Conservation (phyloP, 2,113 vertebrate species). For the Mesembrinibis cayennensis region DNA sequence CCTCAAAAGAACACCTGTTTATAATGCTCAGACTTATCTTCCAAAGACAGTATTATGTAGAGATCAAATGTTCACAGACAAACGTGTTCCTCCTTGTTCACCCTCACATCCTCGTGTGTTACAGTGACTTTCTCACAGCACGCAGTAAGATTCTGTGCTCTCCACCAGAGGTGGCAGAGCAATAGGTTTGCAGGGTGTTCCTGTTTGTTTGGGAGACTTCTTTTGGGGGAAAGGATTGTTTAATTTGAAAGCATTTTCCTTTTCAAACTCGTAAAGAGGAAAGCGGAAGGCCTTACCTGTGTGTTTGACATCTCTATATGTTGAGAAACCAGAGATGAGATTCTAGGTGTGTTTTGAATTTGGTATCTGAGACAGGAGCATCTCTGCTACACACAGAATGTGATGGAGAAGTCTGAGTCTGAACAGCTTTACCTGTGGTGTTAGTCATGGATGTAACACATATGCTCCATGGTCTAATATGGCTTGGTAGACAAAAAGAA, state of each 20-base stretch:
- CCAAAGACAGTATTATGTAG: constrained; percentile 28
- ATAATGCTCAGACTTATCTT: constrained; percentile 42
- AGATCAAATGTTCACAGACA: constrained; percentile 37
- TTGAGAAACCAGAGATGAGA: neutral
- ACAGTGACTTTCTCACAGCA: neutral
- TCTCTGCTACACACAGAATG: neutral
- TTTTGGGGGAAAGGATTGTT: neutral
- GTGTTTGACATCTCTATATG: neutral
- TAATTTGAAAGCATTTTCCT: neutral
- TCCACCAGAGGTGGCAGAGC: neutral
- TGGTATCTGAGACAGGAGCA: neutral
- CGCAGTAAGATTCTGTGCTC: neutral
- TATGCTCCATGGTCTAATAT: neutral
- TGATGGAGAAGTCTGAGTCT: neutral
- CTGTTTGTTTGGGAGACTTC: neutral
- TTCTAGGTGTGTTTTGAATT: neutral
- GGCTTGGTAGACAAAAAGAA: neutral
- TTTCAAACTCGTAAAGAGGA: neutral
- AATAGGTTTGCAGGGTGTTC: neutral
- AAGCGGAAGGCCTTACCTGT: neutral
- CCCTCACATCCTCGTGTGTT: neutral
- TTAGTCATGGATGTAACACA: neutral
- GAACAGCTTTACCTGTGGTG: neutral
- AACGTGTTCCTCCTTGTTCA: constrained; percentile 25
- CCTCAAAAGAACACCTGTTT: constrained; percentile 52